Evolutionary conservation across 2,797 vertebrate species (phyloP).

Genomic region (Salarias fasciatus): DNA sequence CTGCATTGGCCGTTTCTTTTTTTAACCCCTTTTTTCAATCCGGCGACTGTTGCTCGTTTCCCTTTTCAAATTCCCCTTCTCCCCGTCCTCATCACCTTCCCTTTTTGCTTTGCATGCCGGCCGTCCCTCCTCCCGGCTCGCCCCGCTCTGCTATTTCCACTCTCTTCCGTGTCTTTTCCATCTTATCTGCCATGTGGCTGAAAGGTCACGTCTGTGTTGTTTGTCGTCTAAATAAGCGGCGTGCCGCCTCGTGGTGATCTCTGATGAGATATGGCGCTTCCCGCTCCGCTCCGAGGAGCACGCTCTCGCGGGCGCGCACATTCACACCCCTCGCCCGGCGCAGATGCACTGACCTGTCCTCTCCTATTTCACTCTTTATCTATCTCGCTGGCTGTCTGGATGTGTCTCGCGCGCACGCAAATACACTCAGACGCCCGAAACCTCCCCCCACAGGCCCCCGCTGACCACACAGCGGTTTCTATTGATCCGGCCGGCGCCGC

Average conservation of each 20-base stretch:
- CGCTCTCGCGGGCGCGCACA: slow-evolving; percentile 16
- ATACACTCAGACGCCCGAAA: slow-evolving; percentile 11
- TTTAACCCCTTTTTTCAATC: slow-evolving; percentile 27
- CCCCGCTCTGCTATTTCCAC: slow-evolving; percentile 32
- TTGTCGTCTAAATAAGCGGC: slow-evolving; percentile 84
- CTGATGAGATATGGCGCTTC: slow-evolving; percentile 74
- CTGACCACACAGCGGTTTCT: slow-evolving; percentile 65
- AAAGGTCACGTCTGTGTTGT: slow-evolving; percentile 86
- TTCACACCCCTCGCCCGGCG: slow-evolving; percentile 12
- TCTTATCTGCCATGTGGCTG: slow-evolving; percentile 76
- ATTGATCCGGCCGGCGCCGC: slow-evolving; percentile 64
- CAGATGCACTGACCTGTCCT: slow-evolving; percentile 55
- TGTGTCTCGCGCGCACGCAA: slow-evolving; percentile 28
- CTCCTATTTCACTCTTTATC: slow-evolving; percentile 65
- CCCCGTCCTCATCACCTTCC: slow-evolving; percentile 45
- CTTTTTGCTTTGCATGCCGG: slow-evolving; percentile 42
- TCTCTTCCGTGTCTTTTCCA: slow-evolving; percentile 48
- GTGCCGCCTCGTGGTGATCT: slow-evolving; percentile 71
- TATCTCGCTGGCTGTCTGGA: slow-evolving; percentile 45
- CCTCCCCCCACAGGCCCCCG: slow-evolving; percentile 19
- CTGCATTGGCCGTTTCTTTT: slow-evolving; percentile 6
- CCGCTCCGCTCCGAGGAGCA: slow-evolving; percentile 26
- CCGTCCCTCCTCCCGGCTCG: slow-evolving; percentile 15
- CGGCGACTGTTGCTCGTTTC: slow-evolving; percentile 29
- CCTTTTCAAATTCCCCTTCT: slow-evolving; percentile 54